These are phyloP conservation scores for Muntiacus reevesi DNA, from an alignment of 2,113 vertebrate genomes.

Conservation along the genomic window DNA sequence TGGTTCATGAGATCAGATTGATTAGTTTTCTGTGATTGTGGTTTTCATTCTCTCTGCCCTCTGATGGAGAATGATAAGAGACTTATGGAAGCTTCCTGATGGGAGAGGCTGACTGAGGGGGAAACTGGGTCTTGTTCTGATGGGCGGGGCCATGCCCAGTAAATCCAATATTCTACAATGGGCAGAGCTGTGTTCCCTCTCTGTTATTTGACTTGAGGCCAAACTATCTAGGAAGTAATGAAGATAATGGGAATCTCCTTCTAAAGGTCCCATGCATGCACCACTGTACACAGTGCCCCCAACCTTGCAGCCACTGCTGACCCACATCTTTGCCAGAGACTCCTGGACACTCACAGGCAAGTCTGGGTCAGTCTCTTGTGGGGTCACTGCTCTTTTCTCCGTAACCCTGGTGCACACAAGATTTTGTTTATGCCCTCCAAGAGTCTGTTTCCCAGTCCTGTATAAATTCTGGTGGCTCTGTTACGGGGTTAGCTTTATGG, in stretches of 20 bases:
- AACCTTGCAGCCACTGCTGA: neutral
- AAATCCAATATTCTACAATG: neutral
- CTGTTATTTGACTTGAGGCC: neutral
- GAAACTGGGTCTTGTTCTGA: neutral
- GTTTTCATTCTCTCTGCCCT: neutral
- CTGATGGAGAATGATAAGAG: neutral
- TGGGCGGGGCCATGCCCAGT: neutral
- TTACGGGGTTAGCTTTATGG: neutral
- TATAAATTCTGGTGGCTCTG: neutral
- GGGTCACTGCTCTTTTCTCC: neutral
- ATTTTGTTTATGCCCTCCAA: neutral
- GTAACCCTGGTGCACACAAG: neutral
- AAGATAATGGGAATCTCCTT: neutral
- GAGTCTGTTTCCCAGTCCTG: neutral
- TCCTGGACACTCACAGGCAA: neutral
- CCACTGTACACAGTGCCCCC: rapidly evolving
- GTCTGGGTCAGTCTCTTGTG: neutral
- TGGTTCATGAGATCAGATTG: neutral
- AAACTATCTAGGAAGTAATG: neutral
- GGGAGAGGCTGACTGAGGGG: neutral
- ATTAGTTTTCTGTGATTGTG: neutral
- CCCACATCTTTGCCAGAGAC: rapidly evolving
- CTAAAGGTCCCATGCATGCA: neutral
- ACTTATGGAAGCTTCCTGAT: neutral
- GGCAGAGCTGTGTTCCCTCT: neutral